These are phyloP conservation scores for Phortica okadai DNA, from an alignment of 2,888 invertebrate species.

Conservation along the genomic window DNA sequence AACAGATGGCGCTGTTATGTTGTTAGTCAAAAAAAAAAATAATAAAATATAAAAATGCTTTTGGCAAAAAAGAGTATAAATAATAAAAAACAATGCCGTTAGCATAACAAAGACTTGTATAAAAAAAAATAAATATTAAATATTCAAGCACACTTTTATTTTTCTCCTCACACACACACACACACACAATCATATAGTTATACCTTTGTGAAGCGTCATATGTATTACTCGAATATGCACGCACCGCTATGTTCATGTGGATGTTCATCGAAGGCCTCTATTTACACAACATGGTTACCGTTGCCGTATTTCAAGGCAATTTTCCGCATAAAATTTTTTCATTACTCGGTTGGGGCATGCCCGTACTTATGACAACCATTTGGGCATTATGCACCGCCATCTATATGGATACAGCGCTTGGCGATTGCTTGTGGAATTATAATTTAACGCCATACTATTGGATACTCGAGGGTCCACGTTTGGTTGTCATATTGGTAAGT, in stretches of 20 bases:
- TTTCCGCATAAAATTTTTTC: constrained; percentile 80
- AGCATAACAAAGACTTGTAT: no score
- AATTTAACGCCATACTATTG: constrained; percentile 88
- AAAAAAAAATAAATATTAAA: no score
- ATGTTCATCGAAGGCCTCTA: constrained; percentile 97
- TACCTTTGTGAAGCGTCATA: constrained; percentile 88
- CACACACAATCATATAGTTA: constrained; percentile 78
- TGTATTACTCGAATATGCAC: constrained; percentile 90
- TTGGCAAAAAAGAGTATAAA: no score
- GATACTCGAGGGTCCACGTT: constrained; percentile 93
- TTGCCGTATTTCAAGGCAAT: constrained; percentile 82
- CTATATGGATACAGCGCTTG: constrained; percentile 74
- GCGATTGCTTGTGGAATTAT: constrained; percentile 88
- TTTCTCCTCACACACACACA: no score
- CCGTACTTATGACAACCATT: constrained; percentile 81
- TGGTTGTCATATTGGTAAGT: constrained; percentile 87
- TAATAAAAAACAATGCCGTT: no score
- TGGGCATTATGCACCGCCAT: constrained; percentile 83
- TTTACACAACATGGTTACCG: constrained; percentile 89
- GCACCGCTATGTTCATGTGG: constrained; percentile 96
- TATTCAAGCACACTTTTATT: no score
- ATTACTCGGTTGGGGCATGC: constrained; percentile 85
- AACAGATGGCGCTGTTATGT: not conserved
- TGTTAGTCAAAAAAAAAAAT: no score
- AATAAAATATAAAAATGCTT: no score